These are phyloP conservation scores for Triplophysa yarkandensis DNA, from an alignment of 2,797 vertebrate species.

Conservation along the genomic window DNA sequence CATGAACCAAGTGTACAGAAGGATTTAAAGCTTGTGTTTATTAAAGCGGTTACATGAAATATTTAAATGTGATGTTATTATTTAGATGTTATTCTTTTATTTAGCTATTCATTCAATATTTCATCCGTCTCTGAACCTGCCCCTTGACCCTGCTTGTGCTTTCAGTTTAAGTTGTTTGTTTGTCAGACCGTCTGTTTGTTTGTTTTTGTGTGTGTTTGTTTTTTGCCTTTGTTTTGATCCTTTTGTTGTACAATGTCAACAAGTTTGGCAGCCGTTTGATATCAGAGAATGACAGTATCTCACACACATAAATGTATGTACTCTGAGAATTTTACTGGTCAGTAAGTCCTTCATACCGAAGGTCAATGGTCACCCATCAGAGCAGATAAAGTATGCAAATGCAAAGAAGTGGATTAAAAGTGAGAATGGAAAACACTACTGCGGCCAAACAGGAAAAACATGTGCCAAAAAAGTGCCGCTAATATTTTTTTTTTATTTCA, in stretches of 20 bases:
- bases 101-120: no score
- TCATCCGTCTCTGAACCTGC: slow-evolving; percentile 6
- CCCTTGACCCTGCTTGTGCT: slow-evolving; percentile 26
- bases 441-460: slow-evolving; percentile 17
- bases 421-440: slow-evolving; percentile 11
- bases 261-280: slow-evolving; percentile 26
- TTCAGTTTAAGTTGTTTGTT: slow-evolving; percentile 23
- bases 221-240: slow-evolving; percentile 37
- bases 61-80: neutral
- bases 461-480: neutral
- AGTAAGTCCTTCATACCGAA: slow-evolving; percentile 20
- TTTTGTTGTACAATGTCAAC: slow-evolving; percentile 11
- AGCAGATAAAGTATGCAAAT: slow-evolving; percentile 26
- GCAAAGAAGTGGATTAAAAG: slow-evolving; percentile 8
- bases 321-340: neutral
- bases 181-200: slow-evolving; percentile 4
- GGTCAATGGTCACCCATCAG: slow-evolving; percentile 35
- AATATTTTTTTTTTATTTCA: no score
- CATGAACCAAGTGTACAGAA: neutral
- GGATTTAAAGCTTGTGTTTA: neutral
- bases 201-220: neutral
- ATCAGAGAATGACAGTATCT: slow-evolving; percentile 17
- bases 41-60: neutral
- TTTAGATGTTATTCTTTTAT: neutral
- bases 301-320: neutral